Conservation (phyloP, 1,140 invertebrate genomes). For the Drosophila pseudoobscura region DNA sequence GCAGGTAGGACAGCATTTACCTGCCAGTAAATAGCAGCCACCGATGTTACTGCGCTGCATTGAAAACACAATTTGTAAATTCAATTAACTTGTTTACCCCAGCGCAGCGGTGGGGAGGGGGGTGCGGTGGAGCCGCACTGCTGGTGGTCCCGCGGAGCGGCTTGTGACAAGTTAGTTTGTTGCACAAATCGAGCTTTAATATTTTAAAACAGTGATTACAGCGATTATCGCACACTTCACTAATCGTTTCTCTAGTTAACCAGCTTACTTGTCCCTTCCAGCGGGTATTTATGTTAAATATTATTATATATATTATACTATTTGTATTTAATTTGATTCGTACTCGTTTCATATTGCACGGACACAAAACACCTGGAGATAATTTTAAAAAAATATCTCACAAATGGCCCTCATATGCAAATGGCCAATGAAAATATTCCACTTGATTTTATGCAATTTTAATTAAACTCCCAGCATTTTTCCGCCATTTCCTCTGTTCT, state of each 20-base stretch:
- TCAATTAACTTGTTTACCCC: slow-evolving; percentile 70
- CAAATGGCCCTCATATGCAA: slow-evolving; percentile 21
- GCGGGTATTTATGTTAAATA: slow-evolving; percentile 4
- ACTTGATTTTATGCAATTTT: slow-evolving; percentile 72
- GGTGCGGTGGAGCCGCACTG: background rate
- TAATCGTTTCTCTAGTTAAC: background rate
- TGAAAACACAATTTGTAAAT: slow-evolving; percentile 54
- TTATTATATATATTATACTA: too few species aligned
- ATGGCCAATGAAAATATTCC: slow-evolving; percentile 68
- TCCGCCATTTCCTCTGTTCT: slow-evolving; percentile 17
- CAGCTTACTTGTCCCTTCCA: slow-evolving; percentile 21
- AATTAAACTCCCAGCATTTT: slow-evolving; percentile 61
- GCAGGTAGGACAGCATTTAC: too few species aligned
- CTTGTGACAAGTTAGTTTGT: slow-evolving; percentile 13
- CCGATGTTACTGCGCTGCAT: background rate
- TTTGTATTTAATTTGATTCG: slow-evolving; percentile 36
- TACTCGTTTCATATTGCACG: slow-evolving; percentile 13
- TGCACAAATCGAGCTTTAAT: slow-evolving; percentile 21
- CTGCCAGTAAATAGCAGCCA: too few species aligned
- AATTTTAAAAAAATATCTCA: background rate
- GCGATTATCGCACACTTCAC: background rate
- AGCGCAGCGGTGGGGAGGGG: slow-evolving; percentile 5
- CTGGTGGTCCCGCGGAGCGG: background rate
- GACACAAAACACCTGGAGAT: background rate
- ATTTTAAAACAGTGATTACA: slow-evolving; percentile 7